phyloP scores from a whole-genome alignment of 2,113 vertebrate species.

The Murina feae region DNA sequence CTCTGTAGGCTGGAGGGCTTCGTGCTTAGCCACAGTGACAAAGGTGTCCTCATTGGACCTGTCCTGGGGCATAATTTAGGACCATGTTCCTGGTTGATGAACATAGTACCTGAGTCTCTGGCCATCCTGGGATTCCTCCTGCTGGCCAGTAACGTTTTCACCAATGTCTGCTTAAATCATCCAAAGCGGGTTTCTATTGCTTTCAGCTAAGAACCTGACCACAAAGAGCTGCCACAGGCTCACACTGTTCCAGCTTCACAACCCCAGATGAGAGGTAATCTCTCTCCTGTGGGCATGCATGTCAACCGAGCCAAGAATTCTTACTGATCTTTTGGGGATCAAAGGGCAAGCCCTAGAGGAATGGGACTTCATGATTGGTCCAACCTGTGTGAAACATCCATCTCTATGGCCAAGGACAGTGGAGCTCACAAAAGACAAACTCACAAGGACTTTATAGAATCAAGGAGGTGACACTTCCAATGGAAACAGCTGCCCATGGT shows the following conservation, averaged over 20 bases:
- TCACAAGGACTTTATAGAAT: neutral
- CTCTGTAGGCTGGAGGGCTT: rapidly evolving
- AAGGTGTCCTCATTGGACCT: neutral
- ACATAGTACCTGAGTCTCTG: neutral
- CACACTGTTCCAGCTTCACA: neutral
- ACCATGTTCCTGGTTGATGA: neutral
- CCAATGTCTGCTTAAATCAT: neutral
- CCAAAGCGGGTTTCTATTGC: neutral
- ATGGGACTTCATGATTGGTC: neutral
- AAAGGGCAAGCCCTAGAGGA: neutral
- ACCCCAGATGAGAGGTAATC: neutral
- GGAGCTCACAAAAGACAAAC: neutral
- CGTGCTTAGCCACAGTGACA: rapidly evolving
- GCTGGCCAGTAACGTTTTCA: neutral
- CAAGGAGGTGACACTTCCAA: neutral
- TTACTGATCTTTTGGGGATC: neutral
- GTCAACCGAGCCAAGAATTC: neutral
- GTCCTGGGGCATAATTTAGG: neutral
- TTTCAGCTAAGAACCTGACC: neutral
- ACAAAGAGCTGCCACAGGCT: neutral
- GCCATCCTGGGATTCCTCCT: neutral
- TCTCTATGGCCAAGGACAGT: neutral
- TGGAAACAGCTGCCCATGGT: neutral
- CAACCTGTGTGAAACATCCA: neutral
- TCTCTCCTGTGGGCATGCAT: neutral